These are phyloP conservation scores for Saccostrea cuccullata DNA, from an alignment of 1,140 invertebrate species.

Conservation along the genomic window DNA sequence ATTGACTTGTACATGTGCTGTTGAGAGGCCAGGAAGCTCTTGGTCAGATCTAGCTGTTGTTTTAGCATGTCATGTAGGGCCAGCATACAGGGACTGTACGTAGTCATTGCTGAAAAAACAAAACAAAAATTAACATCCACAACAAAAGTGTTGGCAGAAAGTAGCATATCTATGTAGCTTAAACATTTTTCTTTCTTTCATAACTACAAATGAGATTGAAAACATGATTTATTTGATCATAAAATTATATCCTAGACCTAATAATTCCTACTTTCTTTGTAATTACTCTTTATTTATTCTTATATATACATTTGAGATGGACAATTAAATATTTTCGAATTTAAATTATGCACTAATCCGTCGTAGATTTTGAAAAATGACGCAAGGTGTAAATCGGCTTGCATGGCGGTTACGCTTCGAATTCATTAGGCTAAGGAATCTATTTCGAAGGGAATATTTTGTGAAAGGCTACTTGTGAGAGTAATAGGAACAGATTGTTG, in stretches of 20 bases:
- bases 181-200: background rate
- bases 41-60: slow-evolving; percentile 70
- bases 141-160: background rate
- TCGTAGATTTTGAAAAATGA: no score
- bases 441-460: no score
- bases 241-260: background rate
- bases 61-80: slow-evolving; percentile 75
- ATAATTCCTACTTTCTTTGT: no score
- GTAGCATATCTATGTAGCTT: background rate
- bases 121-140: background rate
- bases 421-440: no score
- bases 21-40: slow-evolving; percentile 68
- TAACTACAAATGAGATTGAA: background rate
- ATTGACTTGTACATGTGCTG: slow-evolving; percentile 64
- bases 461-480: no score
- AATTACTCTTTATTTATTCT: no score
- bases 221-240: background rate
- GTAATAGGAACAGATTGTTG: no score
- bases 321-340: no score
- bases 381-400: no score
- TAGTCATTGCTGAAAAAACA: slow-evolving; percentile 67
- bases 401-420: no score
- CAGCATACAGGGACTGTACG: slow-evolving; percentile 70
- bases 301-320: no score
- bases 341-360: no score